Evolutionary conservation across 2,113 vertebrate species (phyloP).

Genomic region (Nycticebus coucang): DNA sequence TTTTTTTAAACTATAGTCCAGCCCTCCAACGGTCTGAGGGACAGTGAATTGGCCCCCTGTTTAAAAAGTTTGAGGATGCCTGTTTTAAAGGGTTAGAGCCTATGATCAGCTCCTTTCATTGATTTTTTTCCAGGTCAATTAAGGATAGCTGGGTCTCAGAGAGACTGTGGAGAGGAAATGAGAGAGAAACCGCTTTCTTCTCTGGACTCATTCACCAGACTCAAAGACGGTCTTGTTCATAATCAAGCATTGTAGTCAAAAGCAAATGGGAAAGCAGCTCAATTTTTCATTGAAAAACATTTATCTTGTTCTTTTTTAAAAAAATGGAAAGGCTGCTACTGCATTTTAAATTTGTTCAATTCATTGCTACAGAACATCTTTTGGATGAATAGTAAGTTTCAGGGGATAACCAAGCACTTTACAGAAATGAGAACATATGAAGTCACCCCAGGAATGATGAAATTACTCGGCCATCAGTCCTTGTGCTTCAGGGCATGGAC

Average conservation of each 20-base stretch:
- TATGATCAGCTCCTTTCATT: neutral
- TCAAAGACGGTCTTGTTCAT: neutral
- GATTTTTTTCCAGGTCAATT: neutral
- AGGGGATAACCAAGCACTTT: slow-evolving; percentile 13
- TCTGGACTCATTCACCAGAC: slow-evolving; percentile 11
- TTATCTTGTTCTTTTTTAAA: neutral
- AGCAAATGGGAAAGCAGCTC: neutral
- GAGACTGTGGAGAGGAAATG: neutral
- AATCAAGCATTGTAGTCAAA: slow-evolving; percentile 11
- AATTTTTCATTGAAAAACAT: slow-evolving; percentile 28
- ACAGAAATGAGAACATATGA: slow-evolving; percentile 43
- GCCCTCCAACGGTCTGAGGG: too few species aligned
- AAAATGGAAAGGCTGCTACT: neutral
- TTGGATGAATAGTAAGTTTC: slow-evolving; percentile 14
- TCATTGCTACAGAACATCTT: neutral
- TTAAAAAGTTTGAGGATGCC: too few species aligned
- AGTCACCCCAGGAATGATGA: slow-evolving; percentile 2
- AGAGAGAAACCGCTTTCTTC: neutral
- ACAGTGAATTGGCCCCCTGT: too few species aligned
- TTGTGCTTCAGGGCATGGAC: neutral
- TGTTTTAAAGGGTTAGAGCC: neutral
- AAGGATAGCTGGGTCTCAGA: neutral
- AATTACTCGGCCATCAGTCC: neutral
- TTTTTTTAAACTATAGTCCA: too few species aligned
- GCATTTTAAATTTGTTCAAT: neutral